Evolutionary conservation across 2,888 invertebrate species (phyloP).

Genomic region (Polyommatus icarus): DNA sequence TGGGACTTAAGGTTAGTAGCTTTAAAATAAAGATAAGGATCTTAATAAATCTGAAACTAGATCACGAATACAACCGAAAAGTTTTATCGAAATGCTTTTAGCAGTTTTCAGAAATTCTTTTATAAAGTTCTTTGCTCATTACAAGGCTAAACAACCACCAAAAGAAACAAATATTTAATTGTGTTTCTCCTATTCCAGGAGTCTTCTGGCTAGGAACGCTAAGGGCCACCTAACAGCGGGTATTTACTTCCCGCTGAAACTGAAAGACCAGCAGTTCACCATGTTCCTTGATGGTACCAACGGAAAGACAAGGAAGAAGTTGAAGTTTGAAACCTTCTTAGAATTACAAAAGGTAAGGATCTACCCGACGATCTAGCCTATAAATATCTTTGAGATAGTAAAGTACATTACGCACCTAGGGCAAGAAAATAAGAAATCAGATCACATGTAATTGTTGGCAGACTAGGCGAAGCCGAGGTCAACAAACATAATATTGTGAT

Average conservation of each 20-base stretch:
- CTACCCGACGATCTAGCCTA: background rate
- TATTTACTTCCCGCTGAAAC: slow-evolving; percentile 89
- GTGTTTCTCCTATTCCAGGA: slow-evolving; percentile 72
- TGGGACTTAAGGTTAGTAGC: slow-evolving; percentile 84
- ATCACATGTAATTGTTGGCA: too few species aligned
- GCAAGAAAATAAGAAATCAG: too few species aligned
- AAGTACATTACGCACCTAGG: background rate
- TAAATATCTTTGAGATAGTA: background rate
- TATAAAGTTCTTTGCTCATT: slow-evolving; percentile 55
- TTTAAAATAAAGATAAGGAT: background rate
- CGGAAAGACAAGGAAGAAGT: slow-evolving; percentile 86
- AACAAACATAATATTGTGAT: too few species aligned
- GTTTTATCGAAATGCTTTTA: background rate
- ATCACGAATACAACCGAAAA: background rate
- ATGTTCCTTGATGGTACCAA: slow-evolving; percentile 88
- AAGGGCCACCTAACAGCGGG: slow-evolving; percentile 92
- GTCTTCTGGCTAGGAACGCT: slow-evolving; percentile 89
- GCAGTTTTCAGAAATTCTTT: too few species aligned
- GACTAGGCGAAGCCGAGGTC: too few species aligned
- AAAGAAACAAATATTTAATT: background rate
- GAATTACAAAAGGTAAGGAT: slow-evolving; percentile 81
- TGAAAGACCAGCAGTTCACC: slow-evolving; percentile 84
- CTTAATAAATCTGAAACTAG: background rate
- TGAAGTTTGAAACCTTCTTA: slow-evolving; percentile 86
- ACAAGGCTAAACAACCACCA: background rate